Evolutionary conservation across 2,797 vertebrate species (phyloP), one percentile per base, ranked within the genome.

Genomic region (Scleropages formosus): DNA sequence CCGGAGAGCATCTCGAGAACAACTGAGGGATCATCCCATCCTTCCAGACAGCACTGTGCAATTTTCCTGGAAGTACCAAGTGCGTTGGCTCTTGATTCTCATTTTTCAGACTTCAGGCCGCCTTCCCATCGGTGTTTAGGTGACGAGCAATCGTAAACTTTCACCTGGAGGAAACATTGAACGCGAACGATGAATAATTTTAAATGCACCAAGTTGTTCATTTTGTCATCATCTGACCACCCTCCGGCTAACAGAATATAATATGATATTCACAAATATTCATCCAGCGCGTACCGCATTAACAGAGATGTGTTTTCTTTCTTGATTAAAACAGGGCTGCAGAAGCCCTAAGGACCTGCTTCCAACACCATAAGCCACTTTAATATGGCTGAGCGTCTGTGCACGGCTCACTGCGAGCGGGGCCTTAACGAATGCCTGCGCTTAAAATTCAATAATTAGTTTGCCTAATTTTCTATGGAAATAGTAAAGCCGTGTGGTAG

Each of bases 191-290:
- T 56, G 12, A 56, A 18, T 56, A 10, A 12, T 18, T 3, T 10
- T 10, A 12, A 12, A 18, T 1, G 18, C 18, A 56, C 11, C 10
- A 6, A 22, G 10, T 13, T 51, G 66, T 68, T 20, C 68, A 39
- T 47, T 46, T 49, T 11, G 47, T 46, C 47, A 67, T 67, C 46
- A 39, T n/a, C 46, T 20, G 20, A 67, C 65, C 67, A 22, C 67
- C 46, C 65, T 49, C 66, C 18, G 39, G 18, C 64, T 20, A 18
- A n/a, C 9, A n/a, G 4, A 39, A 66, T 39, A 39, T 6, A n/a
- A 51, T 56, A 56, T 9, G 18, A 18, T 56, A 10, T 49, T 68
- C 13, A 68, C 66, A 51, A 26, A 51, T 46, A 68, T 24, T 20
- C 20, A 68, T 13, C 15, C 20, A 20, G 8, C 26, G 20, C 49